phyloP scores from a whole-genome alignment of 2,888 invertebrate species.

The Caenorhabditis uteleia region DNA sequence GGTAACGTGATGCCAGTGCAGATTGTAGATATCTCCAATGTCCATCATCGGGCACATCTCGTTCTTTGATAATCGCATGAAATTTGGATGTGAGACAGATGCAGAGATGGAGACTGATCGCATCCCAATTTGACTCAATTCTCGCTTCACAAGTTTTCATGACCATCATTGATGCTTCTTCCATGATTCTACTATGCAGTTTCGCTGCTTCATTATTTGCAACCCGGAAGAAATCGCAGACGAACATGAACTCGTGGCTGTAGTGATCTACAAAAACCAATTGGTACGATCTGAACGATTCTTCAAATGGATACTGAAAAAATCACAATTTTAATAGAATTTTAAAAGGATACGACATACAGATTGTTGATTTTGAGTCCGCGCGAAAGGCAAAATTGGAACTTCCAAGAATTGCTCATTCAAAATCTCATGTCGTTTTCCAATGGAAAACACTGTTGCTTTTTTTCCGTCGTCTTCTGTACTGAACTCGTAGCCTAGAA shows the following conservation, averaged over 20 bases:
- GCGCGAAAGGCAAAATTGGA: constrained; percentile 94
- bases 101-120: constrained; percentile 94
- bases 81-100: constrained; percentile 78
- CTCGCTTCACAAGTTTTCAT: constrained; percentile 77
- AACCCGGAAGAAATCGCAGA: constrained; percentile 94
- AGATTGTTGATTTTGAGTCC: constrained; percentile 71
- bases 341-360: constrained; percentile 55
- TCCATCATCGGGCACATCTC: constrained; percentile 67
- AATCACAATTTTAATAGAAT: background rate
- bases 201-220: constrained; percentile 81
- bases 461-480: too few relatives aligned
- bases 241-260: constrained; percentile 92
- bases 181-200: constrained; percentile 85
- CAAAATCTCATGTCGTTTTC: constrained; percentile 85
- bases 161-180: constrained; percentile 85
- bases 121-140: constrained; percentile 88
- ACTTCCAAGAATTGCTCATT: constrained; percentile 89
- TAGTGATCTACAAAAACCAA: constrained; percentile 96
- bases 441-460: constrained; percentile 94
- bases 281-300: constrained; percentile 91
- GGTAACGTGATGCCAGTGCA: too few relatives aligned
- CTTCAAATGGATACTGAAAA: constrained; percentile 87
- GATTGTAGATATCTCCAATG: constrained; percentile 95
- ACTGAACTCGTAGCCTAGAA: constrained; percentile 67
- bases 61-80: constrained; percentile 53